phyloP scores from a whole-genome alignment of 53 echinoderm and acorn worm species.

The Hippasteria phrygiana region DNA sequence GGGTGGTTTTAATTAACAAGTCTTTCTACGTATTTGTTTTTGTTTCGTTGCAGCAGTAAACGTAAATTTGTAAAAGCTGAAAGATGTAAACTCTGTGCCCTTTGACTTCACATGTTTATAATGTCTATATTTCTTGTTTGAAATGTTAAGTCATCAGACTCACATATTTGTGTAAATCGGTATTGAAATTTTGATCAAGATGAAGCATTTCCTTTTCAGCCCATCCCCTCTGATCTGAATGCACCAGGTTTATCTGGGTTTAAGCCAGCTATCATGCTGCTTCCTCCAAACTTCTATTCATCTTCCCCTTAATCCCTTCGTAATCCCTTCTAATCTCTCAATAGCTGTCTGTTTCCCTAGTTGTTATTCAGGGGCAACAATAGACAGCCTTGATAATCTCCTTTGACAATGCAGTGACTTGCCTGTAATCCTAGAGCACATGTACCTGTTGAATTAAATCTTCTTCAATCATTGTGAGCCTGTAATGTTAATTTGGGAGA shows the following conservation, averaged over 20 bases:
- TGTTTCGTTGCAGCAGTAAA: no score
- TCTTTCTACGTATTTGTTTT: no score
- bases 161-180: no score
- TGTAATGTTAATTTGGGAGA: no score
- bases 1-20: not conserved
- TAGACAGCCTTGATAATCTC: not conserved
- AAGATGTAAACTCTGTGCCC: no score
- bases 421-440: not conserved
- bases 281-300: not conserved
- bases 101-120: no score
- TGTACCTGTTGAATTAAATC: slow-evolving; percentile 19
- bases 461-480: not conserved
- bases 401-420: slow-evolving; percentile 24
- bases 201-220: not conserved
- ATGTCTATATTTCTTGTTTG: no score
- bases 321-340: slow-evolving; percentile 44
- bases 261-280: not conserved
- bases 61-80: no score
- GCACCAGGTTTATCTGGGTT: not conserved
- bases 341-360: not conserved
- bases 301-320: not conserved
- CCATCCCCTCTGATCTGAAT: not conserved
- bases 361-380: slow-evolving; percentile 2
- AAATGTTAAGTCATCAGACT: no score
- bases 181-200: not conserved